Base-by-base conservation (phyloP, 2,797 vertebrate species). In the Valencia hispanica region DNA sequence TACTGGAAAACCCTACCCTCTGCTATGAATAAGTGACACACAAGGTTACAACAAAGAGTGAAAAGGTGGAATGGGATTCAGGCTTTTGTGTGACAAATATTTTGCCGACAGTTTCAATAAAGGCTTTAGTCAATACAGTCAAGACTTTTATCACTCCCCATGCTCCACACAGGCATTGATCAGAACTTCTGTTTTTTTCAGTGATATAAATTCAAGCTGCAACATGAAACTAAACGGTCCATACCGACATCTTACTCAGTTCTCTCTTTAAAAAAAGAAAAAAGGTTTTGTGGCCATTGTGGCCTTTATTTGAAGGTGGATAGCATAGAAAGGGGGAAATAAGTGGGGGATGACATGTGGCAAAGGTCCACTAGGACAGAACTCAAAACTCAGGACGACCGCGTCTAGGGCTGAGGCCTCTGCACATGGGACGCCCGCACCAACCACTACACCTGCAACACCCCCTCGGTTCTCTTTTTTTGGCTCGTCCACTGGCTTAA, bases 161-260 rank as follows among this genome's bases (percentile, higher is more conserved):
- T 73, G 77, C 88, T 88, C 87, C 83, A 65, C 84, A 47, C 89
- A 81, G 90, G 76, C 81, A 91, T 92, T 88, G 91, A 93, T 93
- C 87, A 84, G 82, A 76, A 77, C 79, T 57, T 81, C 83, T 87
- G 84, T 86, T 77, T 75, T n/a, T 86, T 86, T 72, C 84, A 80
- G 76, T 91, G 91, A 94, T 93, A 92, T 92, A 85, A 91, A 94
- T 91, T 88, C 87, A 88, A 84, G 83, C 87, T 81, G 91, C 92
- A 93, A 94, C 88, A 87, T 80, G 89, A 91, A 90, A 91, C 93
- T 84, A 83, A 89, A 89, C 84, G 87, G 91, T 95, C 92, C 89
- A 92, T 93, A 91, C 87, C 89, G 88, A 87, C 73, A 20, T 91
- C 86, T 90, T 86, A 86, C 90, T 93, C 88, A 75, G 91, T 89